Conservation (phyloP, 2,113 vertebrate species). For the Orcinus orca region DNA sequence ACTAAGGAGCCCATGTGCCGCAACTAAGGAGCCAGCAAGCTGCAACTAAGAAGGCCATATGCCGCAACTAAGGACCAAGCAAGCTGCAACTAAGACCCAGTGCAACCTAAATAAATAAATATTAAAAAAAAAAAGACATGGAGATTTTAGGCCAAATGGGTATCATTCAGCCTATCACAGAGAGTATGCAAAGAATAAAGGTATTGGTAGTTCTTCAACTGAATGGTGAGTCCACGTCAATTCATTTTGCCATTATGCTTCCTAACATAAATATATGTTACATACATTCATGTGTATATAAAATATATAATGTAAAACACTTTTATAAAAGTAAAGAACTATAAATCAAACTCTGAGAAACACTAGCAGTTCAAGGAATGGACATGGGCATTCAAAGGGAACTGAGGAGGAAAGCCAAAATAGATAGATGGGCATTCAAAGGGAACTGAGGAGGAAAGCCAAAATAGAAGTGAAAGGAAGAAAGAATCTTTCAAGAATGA, state of each 20-base stretch:
- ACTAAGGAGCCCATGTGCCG: too few species aligned
- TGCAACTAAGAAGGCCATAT: too few species aligned
- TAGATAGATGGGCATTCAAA: background rate
- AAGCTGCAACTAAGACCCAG: too few species aligned
- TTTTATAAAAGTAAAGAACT: background rate
- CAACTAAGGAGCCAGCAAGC: too few species aligned
- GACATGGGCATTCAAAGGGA: background rate
- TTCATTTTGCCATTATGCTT: slow-evolving; percentile 29
- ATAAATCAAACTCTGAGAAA: slow-evolving; percentile 35
- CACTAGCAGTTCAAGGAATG: background rate
- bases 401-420: slow-evolving; percentile 16
- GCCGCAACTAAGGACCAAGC: too few species aligned
- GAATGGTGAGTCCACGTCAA: background rate
- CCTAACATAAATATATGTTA: background rate
- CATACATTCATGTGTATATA: background rate
- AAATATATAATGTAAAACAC: slow-evolving; percentile 6
- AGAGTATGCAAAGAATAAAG: background rate
- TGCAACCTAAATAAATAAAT: too few species aligned
- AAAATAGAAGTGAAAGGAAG: slow-evolving; percentile 36
- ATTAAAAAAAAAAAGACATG: background rate
- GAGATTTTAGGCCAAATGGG: background rate
- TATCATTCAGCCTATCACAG: background rate
- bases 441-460: background rate
- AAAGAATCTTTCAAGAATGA: slow-evolving; percentile 22
- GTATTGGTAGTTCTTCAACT: background rate